Conservation (phyloP, 2,113 vertebrate genomes). For the Platysternon megacephalum region DNA sequence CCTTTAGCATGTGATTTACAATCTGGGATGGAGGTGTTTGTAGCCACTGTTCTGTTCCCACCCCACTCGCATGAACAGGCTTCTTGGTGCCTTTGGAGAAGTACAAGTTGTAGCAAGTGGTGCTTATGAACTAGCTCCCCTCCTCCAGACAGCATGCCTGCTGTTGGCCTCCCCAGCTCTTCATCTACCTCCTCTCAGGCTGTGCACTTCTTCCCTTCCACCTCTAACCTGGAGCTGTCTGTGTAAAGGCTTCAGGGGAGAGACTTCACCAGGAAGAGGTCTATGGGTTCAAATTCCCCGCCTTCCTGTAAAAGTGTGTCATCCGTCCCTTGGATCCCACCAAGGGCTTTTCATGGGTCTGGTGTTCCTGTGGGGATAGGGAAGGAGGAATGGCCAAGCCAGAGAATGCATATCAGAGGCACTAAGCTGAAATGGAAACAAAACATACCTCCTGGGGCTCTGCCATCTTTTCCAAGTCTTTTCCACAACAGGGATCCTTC, state of each 20-base stretch:
- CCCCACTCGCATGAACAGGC: too few relatives aligned
- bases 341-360: not conserved
- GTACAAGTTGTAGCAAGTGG: too few relatives aligned
- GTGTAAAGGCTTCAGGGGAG: not conserved
- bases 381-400: not conserved
- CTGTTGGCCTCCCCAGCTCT: not conserved
- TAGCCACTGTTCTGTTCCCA: too few relatives aligned
- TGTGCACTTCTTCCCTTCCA: not conserved
- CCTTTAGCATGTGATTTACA: not conserved
- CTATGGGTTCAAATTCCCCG: not conserved
- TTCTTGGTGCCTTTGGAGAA: too few relatives aligned
- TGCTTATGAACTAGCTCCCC: not conserved
- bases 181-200: not conserved
- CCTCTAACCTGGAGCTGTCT: not conserved
- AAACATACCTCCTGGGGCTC: not conserved
- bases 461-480: not conserved
- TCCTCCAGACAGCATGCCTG: not conserved
- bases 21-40: not conserved
- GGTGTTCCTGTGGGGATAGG: not conserved
- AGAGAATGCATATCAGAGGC: not conserved
- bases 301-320: not conserved
- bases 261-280: not conserved
- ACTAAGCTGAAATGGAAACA: not conserved
- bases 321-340: not conserved
- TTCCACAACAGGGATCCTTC: not conserved